phyloP scores from a whole-genome alignment of 92 coral and sea anemone genomes.

The Actinostola sp. region DNA sequence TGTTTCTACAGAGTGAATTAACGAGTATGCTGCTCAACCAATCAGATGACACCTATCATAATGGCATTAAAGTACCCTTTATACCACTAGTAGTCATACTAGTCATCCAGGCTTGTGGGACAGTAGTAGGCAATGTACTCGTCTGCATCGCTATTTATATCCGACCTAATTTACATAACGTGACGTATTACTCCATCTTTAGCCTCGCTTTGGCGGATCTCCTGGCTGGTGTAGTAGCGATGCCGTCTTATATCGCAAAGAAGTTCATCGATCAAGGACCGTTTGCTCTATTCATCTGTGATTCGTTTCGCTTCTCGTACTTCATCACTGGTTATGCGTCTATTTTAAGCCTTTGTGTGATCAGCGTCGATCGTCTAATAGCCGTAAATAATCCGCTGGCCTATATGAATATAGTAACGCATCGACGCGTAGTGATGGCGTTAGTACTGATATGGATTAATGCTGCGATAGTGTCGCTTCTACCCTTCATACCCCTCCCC shows the following conservation, averaged over 20 bases:
- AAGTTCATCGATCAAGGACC: constrained; percentile 69
- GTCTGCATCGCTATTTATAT: constrained; percentile 84
- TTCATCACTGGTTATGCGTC: constrained; percentile 96
- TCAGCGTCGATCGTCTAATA: constrained; percentile 90
- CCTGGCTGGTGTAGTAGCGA: constrained; percentile 83
- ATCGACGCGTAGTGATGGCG: constrained; percentile 56
- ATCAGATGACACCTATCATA: too few species aligned
- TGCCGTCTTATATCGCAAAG: constrained; percentile 93
- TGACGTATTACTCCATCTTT: constrained; percentile 83
- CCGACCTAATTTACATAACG: constrained; percentile 75
- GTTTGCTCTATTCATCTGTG: constrained; percentile 28
- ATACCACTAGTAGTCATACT: constrained; percentile 63
- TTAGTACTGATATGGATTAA: constrained; percentile 78
- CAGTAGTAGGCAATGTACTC: constrained; percentile 84
- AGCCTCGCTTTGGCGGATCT: constrained; percentile 90
- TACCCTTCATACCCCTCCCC: constrained; percentile 89
- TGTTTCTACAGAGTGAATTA: too few species aligned
- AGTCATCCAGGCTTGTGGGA: constrained; percentile 62
- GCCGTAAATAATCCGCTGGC: constrained; percentile 86
- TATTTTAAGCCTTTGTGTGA: constrained; percentile 83
- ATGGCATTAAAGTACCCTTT: constrained; percentile 57
- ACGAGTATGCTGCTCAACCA: too few species aligned
- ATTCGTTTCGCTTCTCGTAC: constrained; percentile 65
- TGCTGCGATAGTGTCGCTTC: constrained; percentile 63
- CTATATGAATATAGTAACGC: constrained; percentile 69